Evolutionary conservation across 2,113 vertebrate genomes (phyloP), one percentile per base, ranked within the genome.

Genomic region (Macaca mulatta): DNA sequence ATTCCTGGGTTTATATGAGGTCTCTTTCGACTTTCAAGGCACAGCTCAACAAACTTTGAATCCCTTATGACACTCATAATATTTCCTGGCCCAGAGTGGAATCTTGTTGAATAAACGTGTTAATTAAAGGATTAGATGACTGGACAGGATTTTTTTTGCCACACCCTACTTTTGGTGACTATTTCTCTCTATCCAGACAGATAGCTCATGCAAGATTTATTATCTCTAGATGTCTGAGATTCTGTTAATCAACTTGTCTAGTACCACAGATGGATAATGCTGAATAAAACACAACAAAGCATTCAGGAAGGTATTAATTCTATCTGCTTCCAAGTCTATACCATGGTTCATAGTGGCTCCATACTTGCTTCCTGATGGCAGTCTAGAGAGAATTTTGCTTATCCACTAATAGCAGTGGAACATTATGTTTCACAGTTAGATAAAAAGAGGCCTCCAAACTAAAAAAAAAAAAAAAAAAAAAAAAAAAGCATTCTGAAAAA

Each of bases 241-340:
- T 96, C 83, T 96, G 61, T 90, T 97, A 96, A 94, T 95, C 69
- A 94, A 70, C 57, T 70, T 97, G 50, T 96, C 67, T 64, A 85
- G n/a, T 52, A 74, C 32, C 40, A 86, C 64, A 95, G 88, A 96
- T 69, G 7, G 27, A 90, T 55, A 77, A 70, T 93, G 50, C 18
- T 87, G 38, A 93, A 75, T 45, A 89, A 82, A 88, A 45, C 35
- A 90, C 59, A 96, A 64, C 12, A 43, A 90, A 96, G 43, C 22
- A 74, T 88, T 91, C 25, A 94, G 32, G 25, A 75, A 78, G 12
- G 85, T 89, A 93, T 75, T 93, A 93, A 97, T 78, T 95, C 78
- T 80, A 12, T 80, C 45, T 27, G 75, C 64, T 96, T 23, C 22
- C n/a, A 86, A 82, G n/a, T 88, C 43, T 72, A 84, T 75, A 79